A percentile compares a stretch with the other conserved stretches of the same genome.
Conservation (phyloP, 2,113 vertebrate genomes). For the Erythrocebus patas region DNA sequence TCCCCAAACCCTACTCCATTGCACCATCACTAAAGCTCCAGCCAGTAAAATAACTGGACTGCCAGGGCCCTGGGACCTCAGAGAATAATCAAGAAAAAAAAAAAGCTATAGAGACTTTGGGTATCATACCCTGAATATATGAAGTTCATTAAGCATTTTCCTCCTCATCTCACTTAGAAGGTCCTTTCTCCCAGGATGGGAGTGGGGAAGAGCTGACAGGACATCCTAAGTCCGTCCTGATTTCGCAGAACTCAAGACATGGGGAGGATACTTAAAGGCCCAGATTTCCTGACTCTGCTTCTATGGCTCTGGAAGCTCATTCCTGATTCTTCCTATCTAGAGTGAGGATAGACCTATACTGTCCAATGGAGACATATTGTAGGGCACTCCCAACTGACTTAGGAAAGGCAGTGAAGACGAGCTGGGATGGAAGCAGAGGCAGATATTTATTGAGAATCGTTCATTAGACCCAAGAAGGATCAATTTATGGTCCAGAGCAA, state of each 20-base stretch:
- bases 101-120: neutral
- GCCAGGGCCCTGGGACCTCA: neutral
- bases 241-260: neutral
- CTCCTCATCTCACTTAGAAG: neutral
- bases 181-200: neutral
- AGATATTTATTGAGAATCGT: neutral
- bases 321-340: neutral
- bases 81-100: conserved; percentile 28
- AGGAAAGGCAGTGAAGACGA: neutral
- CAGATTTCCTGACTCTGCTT: neutral
- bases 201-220: neutral
- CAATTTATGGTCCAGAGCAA: conserved; percentile 11
- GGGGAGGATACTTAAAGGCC: neutral
- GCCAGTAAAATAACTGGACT: neutral
- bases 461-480: neutral
- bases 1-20: neutral
- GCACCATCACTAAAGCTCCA: neutral
- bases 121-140: neutral
- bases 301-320: neutral
- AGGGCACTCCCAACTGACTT: conserved; percentile 16
- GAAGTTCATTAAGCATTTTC: neutral
- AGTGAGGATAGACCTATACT: neutral
- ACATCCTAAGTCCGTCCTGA: neutral
- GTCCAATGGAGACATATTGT: neutral
- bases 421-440: neutral